phyloP scores from a whole-genome alignment of 2,797 vertebrate species.

The Telmatherina bonti region DNA sequence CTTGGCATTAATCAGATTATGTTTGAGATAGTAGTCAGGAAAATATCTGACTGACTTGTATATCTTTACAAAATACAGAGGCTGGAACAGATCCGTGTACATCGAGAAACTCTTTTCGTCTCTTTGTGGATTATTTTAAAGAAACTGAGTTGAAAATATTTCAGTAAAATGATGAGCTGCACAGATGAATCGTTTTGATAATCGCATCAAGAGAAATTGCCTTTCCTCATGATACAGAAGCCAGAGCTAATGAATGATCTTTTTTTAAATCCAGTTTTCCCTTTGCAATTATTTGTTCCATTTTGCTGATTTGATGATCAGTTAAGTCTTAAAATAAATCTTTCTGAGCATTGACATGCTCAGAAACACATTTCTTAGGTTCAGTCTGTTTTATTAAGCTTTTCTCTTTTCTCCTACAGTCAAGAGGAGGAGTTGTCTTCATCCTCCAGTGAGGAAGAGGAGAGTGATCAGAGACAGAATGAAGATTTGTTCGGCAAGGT shows the following conservation, averaged over 20 bases:
- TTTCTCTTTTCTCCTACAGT: constrained; percentile 61
- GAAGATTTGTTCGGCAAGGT: constrained; percentile 87
- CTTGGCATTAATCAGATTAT: constrained; percentile 5
- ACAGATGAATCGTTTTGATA: neutral
- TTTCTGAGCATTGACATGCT: neutral
- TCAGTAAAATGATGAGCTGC: neutral
- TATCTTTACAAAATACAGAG: too few relatives aligned
- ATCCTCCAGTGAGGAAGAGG: constrained; percentile 87
- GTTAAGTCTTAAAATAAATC: neutral
- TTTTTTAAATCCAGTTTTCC: neutral
- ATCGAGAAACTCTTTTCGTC: neutral
- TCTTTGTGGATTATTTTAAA: too few relatives aligned
- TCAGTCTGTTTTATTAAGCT: constrained; percentile 4
- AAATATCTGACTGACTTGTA: neutral
- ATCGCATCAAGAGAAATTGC: neutral
- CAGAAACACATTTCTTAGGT: neutral
- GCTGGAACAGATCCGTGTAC: neutral
- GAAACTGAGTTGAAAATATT: neutral
- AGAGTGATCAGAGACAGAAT: constrained; percentile 81
- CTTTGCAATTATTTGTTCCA: neutral
- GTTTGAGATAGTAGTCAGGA: neutral
- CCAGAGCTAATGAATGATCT: neutral
- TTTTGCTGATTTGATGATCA: neutral
- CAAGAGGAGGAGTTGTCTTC: constrained; percentile 86
- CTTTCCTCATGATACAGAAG: neutral